phyloP scores from a whole-genome alignment of 2,888 invertebrate genomes.

The Lordiphosa fenestrarum region DNA sequence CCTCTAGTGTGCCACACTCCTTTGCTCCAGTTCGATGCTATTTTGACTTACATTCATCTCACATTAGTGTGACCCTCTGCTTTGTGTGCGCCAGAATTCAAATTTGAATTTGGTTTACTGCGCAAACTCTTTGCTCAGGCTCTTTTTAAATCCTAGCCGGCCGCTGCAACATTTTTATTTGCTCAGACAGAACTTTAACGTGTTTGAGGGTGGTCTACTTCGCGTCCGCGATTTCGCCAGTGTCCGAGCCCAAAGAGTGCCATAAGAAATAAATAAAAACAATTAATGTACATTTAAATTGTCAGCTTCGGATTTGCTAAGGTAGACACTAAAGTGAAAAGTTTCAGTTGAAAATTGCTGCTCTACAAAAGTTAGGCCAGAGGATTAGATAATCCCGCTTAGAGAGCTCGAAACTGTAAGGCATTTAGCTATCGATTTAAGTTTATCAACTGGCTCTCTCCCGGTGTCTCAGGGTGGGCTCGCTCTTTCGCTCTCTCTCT shows the following conservation, averaged over 20 bases:
- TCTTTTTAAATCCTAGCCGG: slow-evolving; percentile 37
- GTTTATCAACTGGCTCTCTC: slow-evolving; percentile 36
- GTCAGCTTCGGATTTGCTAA: neutral
- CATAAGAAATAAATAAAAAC: slow-evolving; percentile 13
- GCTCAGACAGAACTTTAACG: slow-evolving; percentile 53
- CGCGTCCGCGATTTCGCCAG: slow-evolving; percentile 39
- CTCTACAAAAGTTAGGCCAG: neutral
- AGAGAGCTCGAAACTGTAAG: slow-evolving; percentile 21
- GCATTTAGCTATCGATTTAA: slow-evolving; percentile 63
- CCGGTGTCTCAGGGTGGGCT: slow-evolving; percentile 17
- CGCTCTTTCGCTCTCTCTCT: slow-evolving; percentile 6
- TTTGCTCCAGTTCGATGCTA: too few species aligned
- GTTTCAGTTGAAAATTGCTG: neutral
- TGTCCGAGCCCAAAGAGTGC: too few species aligned
- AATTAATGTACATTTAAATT: slow-evolving; percentile 5
- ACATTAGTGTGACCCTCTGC: too few species aligned
- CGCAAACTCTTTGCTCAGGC: slow-evolving; percentile 40
- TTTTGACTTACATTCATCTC: too few species aligned
- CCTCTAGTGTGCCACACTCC: too few species aligned
- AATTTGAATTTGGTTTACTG: slow-evolving; percentile 17
- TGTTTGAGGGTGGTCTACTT: slow-evolving; percentile 57
- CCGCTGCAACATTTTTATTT: slow-evolving; percentile 39
- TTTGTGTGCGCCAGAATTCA: too few species aligned
- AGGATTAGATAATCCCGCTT: slow-evolving; percentile 60
- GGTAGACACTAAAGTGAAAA: neutral